phyloP scores from a whole-genome alignment of 2,888 invertebrate species.

The Drosophila helvetica region DNA sequence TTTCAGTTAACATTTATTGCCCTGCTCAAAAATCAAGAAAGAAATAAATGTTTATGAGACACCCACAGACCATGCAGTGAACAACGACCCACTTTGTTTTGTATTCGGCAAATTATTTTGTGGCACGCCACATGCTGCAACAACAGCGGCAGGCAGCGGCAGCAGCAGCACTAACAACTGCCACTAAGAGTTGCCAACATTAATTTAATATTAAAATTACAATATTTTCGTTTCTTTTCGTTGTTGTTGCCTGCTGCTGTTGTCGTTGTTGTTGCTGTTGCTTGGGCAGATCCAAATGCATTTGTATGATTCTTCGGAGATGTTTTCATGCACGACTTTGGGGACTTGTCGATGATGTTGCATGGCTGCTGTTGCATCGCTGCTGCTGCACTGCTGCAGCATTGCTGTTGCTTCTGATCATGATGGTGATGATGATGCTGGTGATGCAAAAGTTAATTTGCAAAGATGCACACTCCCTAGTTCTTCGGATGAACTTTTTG shows the following conservation, averaged over 20 bases:
- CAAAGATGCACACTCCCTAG: slow-evolving; percentile 60
- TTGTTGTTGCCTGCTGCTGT: slow-evolving; percentile 8
- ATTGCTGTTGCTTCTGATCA: slow-evolving; percentile 4
- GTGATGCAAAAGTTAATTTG: slow-evolving; percentile 61
- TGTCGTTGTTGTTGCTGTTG: slow-evolving; percentile 29
- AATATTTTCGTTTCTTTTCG: slow-evolving; percentile 40
- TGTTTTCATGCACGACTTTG: slow-evolving; percentile 49
- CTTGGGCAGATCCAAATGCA: slow-evolving; percentile 43
- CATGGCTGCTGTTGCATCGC: slow-evolving; percentile 2
- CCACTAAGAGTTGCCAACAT: slow-evolving; percentile 44
- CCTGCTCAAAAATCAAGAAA: neutral
- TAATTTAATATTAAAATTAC: slow-evolving; percentile 64
- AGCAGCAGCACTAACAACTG: slow-evolving; percentile 23
- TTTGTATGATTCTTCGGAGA: slow-evolving; percentile 35
- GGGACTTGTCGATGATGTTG: slow-evolving; percentile 18
- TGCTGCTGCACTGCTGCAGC: neutral
- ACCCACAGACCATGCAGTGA: slow-evolving; percentile 41
- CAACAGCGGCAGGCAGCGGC: slow-evolving; percentile 8
- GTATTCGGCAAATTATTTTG: slow-evolving; percentile 56
- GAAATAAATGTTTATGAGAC: slow-evolving; percentile 41
- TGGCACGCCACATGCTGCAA: slow-evolving; percentile 58
- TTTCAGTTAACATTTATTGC: slow-evolving; percentile 27
- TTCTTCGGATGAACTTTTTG: slow-evolving; percentile 50
- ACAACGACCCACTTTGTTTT: slow-evolving; percentile 53
- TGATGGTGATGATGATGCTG: slow-evolving; percentile 41